Percentiles rank a stretch among this genome's conserved stretches.
These are phyloP conservation scores for Huso huso DNA, from an alignment of 2,797 vertebrate species.

Conservation along the genomic window DNA sequence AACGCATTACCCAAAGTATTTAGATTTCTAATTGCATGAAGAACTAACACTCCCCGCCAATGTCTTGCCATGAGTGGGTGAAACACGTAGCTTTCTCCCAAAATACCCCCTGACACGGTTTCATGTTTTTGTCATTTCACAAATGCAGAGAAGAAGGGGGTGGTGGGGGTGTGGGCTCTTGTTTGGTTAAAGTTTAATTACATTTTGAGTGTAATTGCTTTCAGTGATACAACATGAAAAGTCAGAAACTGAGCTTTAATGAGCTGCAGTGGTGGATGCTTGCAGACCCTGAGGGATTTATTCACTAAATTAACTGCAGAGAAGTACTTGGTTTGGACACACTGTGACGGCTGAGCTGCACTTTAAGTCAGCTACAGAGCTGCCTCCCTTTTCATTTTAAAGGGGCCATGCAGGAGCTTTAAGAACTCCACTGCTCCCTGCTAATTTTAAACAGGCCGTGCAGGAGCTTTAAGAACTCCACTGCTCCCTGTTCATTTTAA, in stretches of 20 bases:
- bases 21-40: conserved; percentile 93
- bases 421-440: conserved; percentile 36
- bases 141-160: conserved; percentile 29
- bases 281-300: conserved; percentile 68
- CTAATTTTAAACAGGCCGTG: conserved; percentile 54
- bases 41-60: conserved; percentile 58
- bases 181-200: conserved; percentile 95
- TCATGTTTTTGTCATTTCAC: conserved; percentile 37
- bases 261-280: conserved; percentile 77
- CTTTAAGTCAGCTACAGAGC: conserved; percentile 49
- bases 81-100: conserved; percentile 26
- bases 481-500: too few relatives aligned
- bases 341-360: conserved; percentile 64
- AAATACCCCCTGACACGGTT: conserved; percentile 28
- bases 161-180: conserved; percentile 49
- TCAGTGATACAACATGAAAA: conserved; percentile 60
- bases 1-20: conserved; percentile 86
- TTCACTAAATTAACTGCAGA: conserved; percentile 66
- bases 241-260: conserved; percentile 70
- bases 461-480: conserved; percentile 50
- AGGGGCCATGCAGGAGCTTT: conserved; percentile 55
- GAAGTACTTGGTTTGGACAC: conserved; percentile 69
- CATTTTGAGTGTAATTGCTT: conserved; percentile 69
- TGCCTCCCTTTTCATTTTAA: conserved; percentile 54
- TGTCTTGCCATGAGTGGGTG: conserved; percentile 39